These are phyloP conservation scores for Atta texana DNA, from an alignment of 1,140 invertebrate genomes.

Conservation along the genomic window DNA sequence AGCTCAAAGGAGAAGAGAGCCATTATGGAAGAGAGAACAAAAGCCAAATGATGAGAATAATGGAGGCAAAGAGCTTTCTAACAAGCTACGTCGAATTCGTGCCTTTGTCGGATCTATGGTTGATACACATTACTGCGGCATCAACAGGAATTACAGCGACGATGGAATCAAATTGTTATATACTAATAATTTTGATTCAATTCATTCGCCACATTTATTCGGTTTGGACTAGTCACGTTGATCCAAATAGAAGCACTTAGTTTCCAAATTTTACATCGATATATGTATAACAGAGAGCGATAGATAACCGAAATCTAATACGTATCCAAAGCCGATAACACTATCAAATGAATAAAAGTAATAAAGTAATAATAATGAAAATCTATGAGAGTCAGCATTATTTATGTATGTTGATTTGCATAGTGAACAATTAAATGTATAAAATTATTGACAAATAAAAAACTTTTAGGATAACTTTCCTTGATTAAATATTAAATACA, in stretches of 20 bases:
- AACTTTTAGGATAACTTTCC: not conserved
- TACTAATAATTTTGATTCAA: slow-evolving; percentile 8
- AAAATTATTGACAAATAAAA: not conserved
- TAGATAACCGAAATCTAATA: slow-evolving; percentile 26
- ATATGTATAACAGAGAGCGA: not conserved
- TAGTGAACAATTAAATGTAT: not conserved
- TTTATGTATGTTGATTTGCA: slow-evolving; percentile 1
- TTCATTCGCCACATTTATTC: slow-evolving; percentile 12
- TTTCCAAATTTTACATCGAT: slow-evolving; percentile 27
- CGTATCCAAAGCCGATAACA: not conserved
- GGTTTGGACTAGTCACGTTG: not conserved
- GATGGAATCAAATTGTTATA: not conserved
- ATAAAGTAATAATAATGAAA: slow-evolving; percentile 9
- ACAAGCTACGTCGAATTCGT: slow-evolving; percentile 2
- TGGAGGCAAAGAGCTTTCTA: slow-evolving; percentile 33
- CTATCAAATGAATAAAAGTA: slow-evolving; percentile 24
- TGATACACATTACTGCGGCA: slow-evolving; percentile 5
- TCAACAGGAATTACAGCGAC: not conserved
- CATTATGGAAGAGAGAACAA: slow-evolving; percentile 31
- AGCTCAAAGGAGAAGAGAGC: slow-evolving; percentile 27
- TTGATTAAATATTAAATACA: not conserved
- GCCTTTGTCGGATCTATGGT: slow-evolving; percentile 9
- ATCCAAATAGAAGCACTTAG: not conserved
- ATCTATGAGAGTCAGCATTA: not conserved
- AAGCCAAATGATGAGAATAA: slow-evolving; percentile 40